Evolutionary conservation across 1,140 invertebrate genomes (phyloP), one percentile per base, ranked within the genome.

Genomic region (Tetragonula clypearis): DNA sequence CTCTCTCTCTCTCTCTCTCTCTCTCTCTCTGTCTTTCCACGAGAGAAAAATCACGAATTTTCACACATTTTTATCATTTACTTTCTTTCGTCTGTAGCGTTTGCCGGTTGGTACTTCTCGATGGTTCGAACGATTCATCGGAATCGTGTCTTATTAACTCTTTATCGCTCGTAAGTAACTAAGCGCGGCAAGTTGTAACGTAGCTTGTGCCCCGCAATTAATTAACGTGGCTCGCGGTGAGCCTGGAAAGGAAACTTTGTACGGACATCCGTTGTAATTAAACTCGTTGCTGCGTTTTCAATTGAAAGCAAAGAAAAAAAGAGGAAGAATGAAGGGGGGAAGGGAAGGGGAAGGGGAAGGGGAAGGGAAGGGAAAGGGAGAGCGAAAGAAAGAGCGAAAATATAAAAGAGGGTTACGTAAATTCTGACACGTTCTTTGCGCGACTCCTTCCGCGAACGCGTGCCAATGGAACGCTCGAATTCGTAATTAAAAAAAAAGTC

Each of bases 181-280:
- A 19, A 23, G 58, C 77, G 49, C 77, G 49, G 30, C 49, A 55
- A 84, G 58, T 84, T 73, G 82, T 49, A 8, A 49, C 77, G 69
- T 35, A 35, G 35, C 79, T 84, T 79, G 65, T 79, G 79, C 79
- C 79, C 82, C 35, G 77, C 62, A 84, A 84, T 84, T 84, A 84
- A 84, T 84, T 85, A 85, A 81, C 71, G 79, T 56, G 78, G 79
- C 69, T 74, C 78, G 21, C 55, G 66, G 79, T 88, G 79, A 62
- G 73, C 53, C 73, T 73, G 82, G 82, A 76, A 88, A 82, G 81
- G 78, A 88, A 89, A 74, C 80, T 89, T 81, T 88, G 82, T 88
- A 77, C 88, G 80, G 75, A 82, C 71, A 85, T 88, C 41, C 88
- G 87, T 86, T 89, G 82, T 89, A 90, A 90, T 90, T 90, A 90